phyloP scores from a whole-genome alignment of 2,797 vertebrate species.

The Gambusia yucatana region DNA sequence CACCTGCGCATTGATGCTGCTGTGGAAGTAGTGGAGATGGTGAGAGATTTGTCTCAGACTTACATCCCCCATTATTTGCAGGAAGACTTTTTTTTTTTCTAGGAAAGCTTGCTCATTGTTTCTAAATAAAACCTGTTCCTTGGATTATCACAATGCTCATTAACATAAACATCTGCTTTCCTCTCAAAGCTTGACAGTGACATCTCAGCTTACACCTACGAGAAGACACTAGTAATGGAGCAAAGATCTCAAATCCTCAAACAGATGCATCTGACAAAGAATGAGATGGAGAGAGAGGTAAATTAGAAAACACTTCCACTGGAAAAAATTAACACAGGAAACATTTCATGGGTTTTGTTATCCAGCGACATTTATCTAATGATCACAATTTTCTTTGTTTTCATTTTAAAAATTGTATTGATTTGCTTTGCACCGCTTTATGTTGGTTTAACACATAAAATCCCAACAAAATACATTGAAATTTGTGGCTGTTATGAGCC shows the following conservation, averaged over 20 bases:
- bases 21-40: slow-evolving; percentile 99
- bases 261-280: slow-evolving; percentile 98
- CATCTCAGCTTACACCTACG: slow-evolving; percentile 97
- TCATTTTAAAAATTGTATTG: not conserved
- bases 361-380: not conserved
- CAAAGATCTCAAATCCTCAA: slow-evolving; percentile 97
- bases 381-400: not conserved
- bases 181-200: slow-evolving; percentile 89
- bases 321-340: not conserved
- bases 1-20: slow-evolving; percentile 93
- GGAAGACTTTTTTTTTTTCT: not conserved
- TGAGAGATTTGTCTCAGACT: slow-evolving; percentile 73
- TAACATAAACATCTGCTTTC: not conserved
- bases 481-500: not conserved
- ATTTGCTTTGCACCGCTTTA: not conserved
- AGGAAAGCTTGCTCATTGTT: not conserved
- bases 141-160: not conserved
- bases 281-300: slow-evolving; percentile 96
- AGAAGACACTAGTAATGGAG: slow-evolving; percentile 97
- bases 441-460: not conserved
- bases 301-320: not conserved
- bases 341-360: slow-evolving; percentile 19
- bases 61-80: not conserved
- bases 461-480: not conserved
- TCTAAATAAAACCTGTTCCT: not conserved